Evolutionary conservation across 37 sponge, comb jelly and placozoan genomes (phyloP).

Genomic region (Dysidea cf. avara): DNA sequence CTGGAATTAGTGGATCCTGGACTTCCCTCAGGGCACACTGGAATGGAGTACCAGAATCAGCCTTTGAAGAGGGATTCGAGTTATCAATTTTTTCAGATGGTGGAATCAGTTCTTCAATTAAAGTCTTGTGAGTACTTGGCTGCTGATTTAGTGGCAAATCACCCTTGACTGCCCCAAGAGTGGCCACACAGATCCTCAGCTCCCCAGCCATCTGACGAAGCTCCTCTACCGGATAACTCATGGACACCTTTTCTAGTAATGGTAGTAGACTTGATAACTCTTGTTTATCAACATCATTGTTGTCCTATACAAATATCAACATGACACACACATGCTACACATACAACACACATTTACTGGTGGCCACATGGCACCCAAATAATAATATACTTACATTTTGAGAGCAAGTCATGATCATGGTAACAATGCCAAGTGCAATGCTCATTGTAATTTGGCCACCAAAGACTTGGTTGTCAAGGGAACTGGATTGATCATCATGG

Average conservation of each 20-base stretch:
- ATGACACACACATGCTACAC: too few species aligned
- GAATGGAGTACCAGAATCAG: constrained; percentile 1
- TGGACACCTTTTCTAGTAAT: constrained; percentile 25
- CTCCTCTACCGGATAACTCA: constrained; percentile 41
- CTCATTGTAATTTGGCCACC: constrained; percentile 61
- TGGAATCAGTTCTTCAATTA: background rate
- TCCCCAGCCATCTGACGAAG: constrained; percentile 52
- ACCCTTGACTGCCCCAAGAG: constrained; percentile 65
- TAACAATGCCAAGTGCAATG: constrained; percentile 52
- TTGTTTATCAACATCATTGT: constrained; percentile 2
- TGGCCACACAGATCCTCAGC: constrained; percentile 73
- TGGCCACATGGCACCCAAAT: too few species aligned
- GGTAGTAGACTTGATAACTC: constrained; percentile 34
- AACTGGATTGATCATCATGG: too few species aligned
- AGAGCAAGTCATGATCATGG: too few species aligned
- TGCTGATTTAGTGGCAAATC: background rate
- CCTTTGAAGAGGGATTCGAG: background rate
- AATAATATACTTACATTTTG: too few species aligned
- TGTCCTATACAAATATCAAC: too few species aligned
- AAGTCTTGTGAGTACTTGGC: background rate
- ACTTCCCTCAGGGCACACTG: constrained; percentile 40
- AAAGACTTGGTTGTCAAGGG: constrained; percentile 13
- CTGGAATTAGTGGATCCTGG: constrained; percentile 62
- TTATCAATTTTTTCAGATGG: background rate
- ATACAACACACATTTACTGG: too few species aligned